These are phyloP conservation scores for Fulmarus glacialis DNA, from an alignment of 2,113 vertebrate species.

Conservation along the genomic window DNA sequence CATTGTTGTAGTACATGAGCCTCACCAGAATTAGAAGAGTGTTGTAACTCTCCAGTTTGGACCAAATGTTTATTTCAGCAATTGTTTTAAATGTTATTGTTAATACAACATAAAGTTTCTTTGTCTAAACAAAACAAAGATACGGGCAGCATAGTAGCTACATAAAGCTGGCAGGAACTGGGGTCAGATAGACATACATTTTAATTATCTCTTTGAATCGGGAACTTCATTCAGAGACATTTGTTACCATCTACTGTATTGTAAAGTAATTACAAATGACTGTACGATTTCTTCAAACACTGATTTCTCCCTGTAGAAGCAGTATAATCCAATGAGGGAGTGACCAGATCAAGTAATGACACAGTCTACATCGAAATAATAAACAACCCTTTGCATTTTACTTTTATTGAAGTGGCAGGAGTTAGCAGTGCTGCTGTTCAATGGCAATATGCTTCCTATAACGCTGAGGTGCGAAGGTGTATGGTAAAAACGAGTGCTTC, in stretches of 20 bases:
- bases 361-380: background rate
- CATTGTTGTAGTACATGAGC: background rate
- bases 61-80: conserved; percentile 15
- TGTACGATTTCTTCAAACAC: conserved; percentile 41
- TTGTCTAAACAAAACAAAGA: conserved; percentile 65
- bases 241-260: conserved; percentile 62
- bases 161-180: conserved; percentile 44
- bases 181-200: conserved; percentile 59
- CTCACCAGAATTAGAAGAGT: background rate
- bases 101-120: conserved; percentile 56
- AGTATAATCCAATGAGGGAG: conserved; percentile 12
- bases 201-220: conserved; percentile 71
- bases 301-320: conserved; percentile 29
- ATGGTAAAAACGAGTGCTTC: background rate
- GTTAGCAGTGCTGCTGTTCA: background rate
- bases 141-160: background rate
- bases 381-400: conserved; percentile 7
- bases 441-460: background rate
- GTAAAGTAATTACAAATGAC: conserved; percentile 62
- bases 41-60: background rate
- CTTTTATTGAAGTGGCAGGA: background rate
- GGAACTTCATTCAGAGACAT: conserved; percentile 68
- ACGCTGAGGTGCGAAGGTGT: background rate
- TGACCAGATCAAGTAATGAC: conserved; percentile 44
- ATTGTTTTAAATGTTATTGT: conserved; percentile 47